Conservation (phyloP, 2,113 vertebrate species). For the Anoura caudifer region DNA sequence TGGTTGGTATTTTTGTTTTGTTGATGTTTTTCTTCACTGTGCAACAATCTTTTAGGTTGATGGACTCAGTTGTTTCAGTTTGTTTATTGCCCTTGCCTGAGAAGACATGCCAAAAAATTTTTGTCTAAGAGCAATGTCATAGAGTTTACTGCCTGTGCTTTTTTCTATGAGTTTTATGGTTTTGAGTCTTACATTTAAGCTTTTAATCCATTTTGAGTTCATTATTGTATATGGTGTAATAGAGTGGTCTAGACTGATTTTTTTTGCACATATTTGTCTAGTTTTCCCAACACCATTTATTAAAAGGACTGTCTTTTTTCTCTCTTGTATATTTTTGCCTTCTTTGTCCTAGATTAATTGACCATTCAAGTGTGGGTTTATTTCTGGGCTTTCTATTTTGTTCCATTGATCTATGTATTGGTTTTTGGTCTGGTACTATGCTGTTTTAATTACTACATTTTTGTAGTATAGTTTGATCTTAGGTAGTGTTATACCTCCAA, state of each 20-base stretch:
- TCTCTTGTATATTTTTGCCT: not conserved
- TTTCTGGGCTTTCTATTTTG: not conserved
- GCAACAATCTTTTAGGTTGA: not conserved
- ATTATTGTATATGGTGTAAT: not conserved
- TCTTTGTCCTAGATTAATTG: not conserved
- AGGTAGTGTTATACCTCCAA: not conserved
- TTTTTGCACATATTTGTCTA: not conserved
- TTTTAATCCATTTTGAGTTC: not conserved
- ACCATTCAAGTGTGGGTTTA: not conserved
- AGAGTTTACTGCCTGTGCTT: not conserved
- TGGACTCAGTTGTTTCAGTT: not conserved
- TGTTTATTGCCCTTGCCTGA: not conserved
- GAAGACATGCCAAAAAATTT: not conserved
- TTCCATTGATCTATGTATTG: not conserved
- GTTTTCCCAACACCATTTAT: not conserved
- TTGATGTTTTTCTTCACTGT: not conserved
- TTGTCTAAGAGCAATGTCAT: not conserved
- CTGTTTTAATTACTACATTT: not conserved
- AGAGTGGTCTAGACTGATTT: not conserved
- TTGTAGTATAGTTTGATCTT: not conserved
- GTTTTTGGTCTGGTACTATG: not conserved
- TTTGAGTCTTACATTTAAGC: not conserved
- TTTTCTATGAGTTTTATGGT: not conserved
- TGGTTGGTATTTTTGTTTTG: not conserved
- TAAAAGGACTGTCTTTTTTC: not conserved